Evolutionary conservation across 2,797 vertebrate species (phyloP), one percentile per base, ranked within the genome.

Genomic region (Esox lucius): DNA sequence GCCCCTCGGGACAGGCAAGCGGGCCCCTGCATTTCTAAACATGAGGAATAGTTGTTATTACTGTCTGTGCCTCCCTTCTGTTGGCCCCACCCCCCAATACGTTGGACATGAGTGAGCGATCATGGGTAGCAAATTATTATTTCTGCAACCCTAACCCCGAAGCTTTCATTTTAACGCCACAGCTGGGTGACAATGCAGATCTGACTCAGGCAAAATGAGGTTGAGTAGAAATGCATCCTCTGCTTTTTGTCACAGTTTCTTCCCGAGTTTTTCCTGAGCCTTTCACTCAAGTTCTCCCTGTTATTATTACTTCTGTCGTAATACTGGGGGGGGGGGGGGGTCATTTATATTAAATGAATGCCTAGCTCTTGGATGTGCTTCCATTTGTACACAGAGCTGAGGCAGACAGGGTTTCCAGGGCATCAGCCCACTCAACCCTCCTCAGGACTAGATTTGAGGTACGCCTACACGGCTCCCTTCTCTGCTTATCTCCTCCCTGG

Each of bases 401-500:
- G 11, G 49, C 49, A n/a, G 17, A 53, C 19, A 51, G 49, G 49
- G 16, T 51, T 51, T 51, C 49, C 49, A 51, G 49, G 17, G 49
- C 51, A 19, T 51, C 51, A 22, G n/a, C 19, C 19, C n/a, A 56
- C 51, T 22, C 51, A n/a, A 56, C 19, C 51, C n/a, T 56, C 19
- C 56, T 56, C n/a, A 56, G n/a, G n/a, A 22, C n/a, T n/a, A 17
- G 51, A 56, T 56, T 16, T 56, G 51, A 56, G 51, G 51, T 2
- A n/a, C n/a, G 19, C 51, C 75, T 8, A 75, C 67, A 75, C 28
- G 0, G 4, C 68, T 26, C 39, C 42, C 9, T 16, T 17, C 35
- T 68, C 35, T n/a, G 79, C 86, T 85, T n/a, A 56, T 73, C 84
- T 89, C 78, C 75, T 53, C 51, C 80, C 66, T 78, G 70, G 74